Base-by-base conservation (phyloP, 1,140 invertebrate species). In the Temnothorax curvispinosus region DNA sequence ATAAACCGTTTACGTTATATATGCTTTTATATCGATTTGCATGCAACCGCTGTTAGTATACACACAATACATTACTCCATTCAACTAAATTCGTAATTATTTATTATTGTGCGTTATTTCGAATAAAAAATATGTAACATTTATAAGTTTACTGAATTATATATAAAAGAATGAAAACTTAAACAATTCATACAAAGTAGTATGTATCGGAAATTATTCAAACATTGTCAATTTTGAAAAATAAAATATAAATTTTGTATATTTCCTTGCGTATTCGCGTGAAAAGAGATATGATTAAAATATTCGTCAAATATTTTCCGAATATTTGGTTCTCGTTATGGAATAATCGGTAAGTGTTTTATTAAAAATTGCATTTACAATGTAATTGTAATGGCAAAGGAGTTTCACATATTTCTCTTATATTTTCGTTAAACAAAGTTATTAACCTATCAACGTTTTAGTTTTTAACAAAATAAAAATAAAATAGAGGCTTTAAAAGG, bases 21-120 rank as follows among this genome's bases (percentile, higher is more conserved):
- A 72, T 72, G 32, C 18, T 72, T 32, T 54, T n/a, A 69, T 27
- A 38, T 72, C 18, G 27, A 38, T 72, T 72, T 54, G 18, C 15
- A 54, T 54, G 18, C 27, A 54, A 72, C 44, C 15, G 67, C 69
- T 1, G 18, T 72, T 72, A 54, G 8, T 35, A 13, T 13, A 27
- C 47, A 54, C 27, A 15, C 32, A 54, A 21, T 54, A 18, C 15
- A 41, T 62, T 62, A 32, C 6, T 27, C 2, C 15, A 54, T 72
- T 72, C 47, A 72, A 35, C 2, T 27, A 35, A 18, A 35, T 38
- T 38, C 8, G 32, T 3, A 9, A 41, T 41, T 41, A 41, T 41
- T 27, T 27, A 72, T 52, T 72, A 52, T n/a, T 52, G 21, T 1
- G 41, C n/a, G n/a, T 47, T 38, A 47, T n/a, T 54, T 72, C 35